Base-by-base conservation (phyloP, 1,140 invertebrate genomes). In the Doryteuthis pealeii region DNA sequence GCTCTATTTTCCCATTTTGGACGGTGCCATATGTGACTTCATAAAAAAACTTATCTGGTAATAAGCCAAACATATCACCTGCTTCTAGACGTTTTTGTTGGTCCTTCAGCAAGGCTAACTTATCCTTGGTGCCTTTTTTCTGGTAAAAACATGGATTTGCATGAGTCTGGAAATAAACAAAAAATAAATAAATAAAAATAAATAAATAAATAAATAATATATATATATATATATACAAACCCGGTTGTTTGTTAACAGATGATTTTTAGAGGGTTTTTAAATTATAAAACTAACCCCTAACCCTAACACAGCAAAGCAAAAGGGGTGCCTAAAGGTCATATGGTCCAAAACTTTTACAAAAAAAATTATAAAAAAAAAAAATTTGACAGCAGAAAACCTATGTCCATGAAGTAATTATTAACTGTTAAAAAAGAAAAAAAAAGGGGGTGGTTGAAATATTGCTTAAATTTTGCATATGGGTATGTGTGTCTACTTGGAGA, bases 91-190 rank as follows among this genome's bases (percentile, higher is more conserved):
- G 26, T 65, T 78, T 74, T 22, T 78, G 79, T 26, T 84, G 77
- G 74, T 86, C 86, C 75, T 84, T 82, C 18, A 77, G 73, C 65
- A 87, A 75, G 40, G 71, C 72, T 15, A 77, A 66, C 45, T 77
- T 70, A 14, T 74, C 75, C 10, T 70, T 74, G 22, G 73, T 75
- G 6, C 77, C 77, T 45, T 75, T 72, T 32, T 75, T 81, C 14
- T 82, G 79, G 65, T 82, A 79, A 71, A 86, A 87, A 75, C 86
- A 87, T 18, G 86, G 86, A 73, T 87, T 87, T 66, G 81, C 83
- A 76, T 87, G 86, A 0, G 83, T 87, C 86, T 87, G 78, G 31
- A 81, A 79, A n/a, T 33, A 28, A 58, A 75, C 62, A 74, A 31
- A 43, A 74, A n/a, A 49, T 49, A 10, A 22, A 10, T 49, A 22